phyloP scores from a whole-genome alignment of 2,113 vertebrate genomes.

The Sarotherodon lohbergeri region DNA sequence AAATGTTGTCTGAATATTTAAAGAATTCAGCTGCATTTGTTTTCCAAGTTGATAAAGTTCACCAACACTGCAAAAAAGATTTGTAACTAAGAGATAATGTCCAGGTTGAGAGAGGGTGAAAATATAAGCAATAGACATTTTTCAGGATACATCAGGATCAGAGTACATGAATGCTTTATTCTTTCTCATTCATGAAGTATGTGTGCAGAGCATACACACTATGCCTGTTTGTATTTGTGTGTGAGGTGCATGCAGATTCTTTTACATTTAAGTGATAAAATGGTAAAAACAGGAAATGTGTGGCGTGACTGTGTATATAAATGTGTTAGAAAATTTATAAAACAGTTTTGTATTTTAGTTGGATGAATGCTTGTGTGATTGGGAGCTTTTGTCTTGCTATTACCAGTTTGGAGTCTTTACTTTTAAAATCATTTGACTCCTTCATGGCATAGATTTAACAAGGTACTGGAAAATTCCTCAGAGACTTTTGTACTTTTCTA shows the following conservation, averaged over 20 bases:
- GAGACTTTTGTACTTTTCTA: not conserved
- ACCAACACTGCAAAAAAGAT: not conserved
- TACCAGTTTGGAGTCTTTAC: not conserved
- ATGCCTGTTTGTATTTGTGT: not conserved
- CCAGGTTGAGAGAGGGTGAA: not conserved
- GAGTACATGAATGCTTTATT: not conserved
- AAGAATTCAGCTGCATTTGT: not conserved
- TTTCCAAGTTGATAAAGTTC: not conserved
- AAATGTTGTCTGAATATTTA: not conserved
- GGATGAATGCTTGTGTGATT: not conserved
- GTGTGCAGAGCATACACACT: not conserved
- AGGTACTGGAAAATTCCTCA: not conserved
- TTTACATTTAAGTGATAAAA: not conserved
- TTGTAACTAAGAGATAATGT: not conserved
- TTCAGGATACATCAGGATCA: not conserved
- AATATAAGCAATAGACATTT: not conserved
- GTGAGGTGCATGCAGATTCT: not conserved
- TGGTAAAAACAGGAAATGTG: not conserved
- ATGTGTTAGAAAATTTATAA: not conserved
- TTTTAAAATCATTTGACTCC: not conserved
- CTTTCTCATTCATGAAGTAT: not conserved
- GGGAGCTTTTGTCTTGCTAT: not conserved
- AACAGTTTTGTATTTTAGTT: not conserved
- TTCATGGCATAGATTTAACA: not conserved
- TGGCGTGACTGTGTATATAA: not conserved